These are phyloP conservation scores for Myopa tessellatipennis DNA, from an alignment of 2,888 invertebrate species.

Conservation along the genomic window DNA sequence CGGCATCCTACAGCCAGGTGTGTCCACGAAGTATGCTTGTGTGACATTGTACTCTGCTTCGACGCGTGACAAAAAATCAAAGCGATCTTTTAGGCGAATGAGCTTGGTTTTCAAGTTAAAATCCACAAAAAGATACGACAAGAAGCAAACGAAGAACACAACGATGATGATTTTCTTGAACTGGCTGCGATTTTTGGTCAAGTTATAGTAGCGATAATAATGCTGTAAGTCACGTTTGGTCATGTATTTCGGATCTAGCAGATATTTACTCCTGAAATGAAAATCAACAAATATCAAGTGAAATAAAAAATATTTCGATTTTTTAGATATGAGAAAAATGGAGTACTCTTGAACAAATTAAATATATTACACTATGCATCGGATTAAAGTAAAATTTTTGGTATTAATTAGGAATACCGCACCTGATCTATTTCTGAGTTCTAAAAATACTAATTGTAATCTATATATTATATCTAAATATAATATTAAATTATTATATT, in stretches of 20 bases:
- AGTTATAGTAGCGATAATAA: constrained; percentile 62
- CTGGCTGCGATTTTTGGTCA: constrained; percentile 59
- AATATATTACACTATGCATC: too few relatives aligned
- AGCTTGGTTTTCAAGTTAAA: constrained; percentile 65
- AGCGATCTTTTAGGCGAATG: constrained; percentile 59
- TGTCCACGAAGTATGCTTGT: constrained; percentile 65
- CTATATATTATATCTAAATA: too few relatives aligned
- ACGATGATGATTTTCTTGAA: constrained; percentile 62
- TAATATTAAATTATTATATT: too few relatives aligned
- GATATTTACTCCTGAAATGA: constrained; percentile 58
- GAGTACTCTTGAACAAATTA: too few relatives aligned
- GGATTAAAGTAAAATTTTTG: too few relatives aligned
- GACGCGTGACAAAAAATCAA: constrained; percentile 63
- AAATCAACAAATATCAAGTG: too few relatives aligned
- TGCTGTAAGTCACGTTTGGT: constrained; percentile 63
- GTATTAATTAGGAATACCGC: too few relatives aligned
- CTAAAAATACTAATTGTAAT: too few relatives aligned
- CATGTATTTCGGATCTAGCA: constrained; percentile 65
- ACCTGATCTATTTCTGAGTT: too few relatives aligned
- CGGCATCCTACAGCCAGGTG: constrained; percentile 67
- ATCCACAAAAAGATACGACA: constrained; percentile 65
- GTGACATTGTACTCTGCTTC: constrained; percentile 61
- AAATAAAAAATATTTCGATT: too few relatives aligned
- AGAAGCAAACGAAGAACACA: constrained; percentile 61
- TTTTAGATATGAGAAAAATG: too few relatives aligned